Percentiles rank a stretch among this genome's conserved stretches.
These are phyloP conservation scores for Aphelocoma coerulescens DNA, from an alignment of 2,113 vertebrate genomes.

Conservation along the genomic window DNA sequence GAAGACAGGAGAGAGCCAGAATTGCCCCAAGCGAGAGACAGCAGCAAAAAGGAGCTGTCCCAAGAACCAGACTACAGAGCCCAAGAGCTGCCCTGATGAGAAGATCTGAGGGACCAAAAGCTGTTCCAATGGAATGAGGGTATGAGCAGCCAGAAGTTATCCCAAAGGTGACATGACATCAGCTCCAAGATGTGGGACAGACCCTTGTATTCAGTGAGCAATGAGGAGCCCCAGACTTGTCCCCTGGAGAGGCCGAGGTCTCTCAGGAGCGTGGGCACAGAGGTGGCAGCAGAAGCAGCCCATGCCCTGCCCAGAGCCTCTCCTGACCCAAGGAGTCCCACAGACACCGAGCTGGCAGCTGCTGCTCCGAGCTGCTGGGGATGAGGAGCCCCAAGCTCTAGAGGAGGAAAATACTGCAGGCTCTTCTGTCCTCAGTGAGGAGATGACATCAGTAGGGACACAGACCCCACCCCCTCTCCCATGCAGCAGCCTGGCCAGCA, in stretches of 20 bases:
- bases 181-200: background rate
- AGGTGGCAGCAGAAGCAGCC: background rate
- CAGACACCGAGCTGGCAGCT: rapidly evolving
- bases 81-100: background rate
- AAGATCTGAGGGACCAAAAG: no score
- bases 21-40: background rate
- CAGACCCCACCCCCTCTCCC: background rate
- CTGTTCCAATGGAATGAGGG: background rate
- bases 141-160: background rate
- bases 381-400: background rate
- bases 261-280: background rate
- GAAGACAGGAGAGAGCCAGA: background rate
- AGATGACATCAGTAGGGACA: no score
- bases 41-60: background rate
- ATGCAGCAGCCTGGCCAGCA: background rate
- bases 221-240: background rate
- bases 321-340: background rate
- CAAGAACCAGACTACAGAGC: no score
- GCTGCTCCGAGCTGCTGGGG: background rate
- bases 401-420: background rate
- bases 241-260: rapidly evolving
- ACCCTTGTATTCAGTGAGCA: no score
- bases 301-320: background rate
- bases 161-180: rapidly evolving
- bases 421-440: background rate